These are phyloP conservation scores for Hipparchia semele DNA, from an alignment of 2,888 invertebrate species.

Conservation along the genomic window DNA sequence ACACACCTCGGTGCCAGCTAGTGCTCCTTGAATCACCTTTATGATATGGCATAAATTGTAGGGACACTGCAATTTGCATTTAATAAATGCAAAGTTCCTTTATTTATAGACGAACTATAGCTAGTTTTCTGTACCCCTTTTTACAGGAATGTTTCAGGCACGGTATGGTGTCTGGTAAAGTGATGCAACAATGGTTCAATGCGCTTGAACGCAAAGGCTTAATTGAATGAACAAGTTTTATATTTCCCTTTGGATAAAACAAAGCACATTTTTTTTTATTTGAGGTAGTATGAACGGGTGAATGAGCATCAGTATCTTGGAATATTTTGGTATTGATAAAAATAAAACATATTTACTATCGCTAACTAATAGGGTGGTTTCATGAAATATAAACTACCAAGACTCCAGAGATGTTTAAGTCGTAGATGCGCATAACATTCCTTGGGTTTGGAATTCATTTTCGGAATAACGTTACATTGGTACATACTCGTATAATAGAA, in stretches of 20 bases:
- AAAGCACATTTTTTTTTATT: too few relatives aligned
- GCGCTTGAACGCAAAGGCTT: background rate
- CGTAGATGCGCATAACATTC: background rate
- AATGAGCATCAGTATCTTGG: too few relatives aligned
- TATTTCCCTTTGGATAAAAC: too few relatives aligned
- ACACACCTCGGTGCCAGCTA: slow-evolving; percentile 25
- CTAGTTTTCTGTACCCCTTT: background rate
- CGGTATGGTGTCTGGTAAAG: background rate
- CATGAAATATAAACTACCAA: too few relatives aligned
- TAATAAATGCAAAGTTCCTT: background rate
- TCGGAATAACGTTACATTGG: slow-evolving; percentile 3
- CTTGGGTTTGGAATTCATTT: background rate
- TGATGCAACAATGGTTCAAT: background rate
- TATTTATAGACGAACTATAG: background rate
- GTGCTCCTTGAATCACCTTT: slow-evolving; percentile 17
- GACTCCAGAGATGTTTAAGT: too few relatives aligned
- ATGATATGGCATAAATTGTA: background rate
- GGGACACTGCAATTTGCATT: background rate
- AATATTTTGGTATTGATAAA: too few relatives aligned
- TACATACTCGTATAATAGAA: slow-evolving; percentile 2
- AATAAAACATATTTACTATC: too few relatives aligned
- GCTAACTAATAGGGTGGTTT: too few relatives aligned
- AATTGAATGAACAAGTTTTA: too few relatives aligned
- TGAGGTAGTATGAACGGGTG: too few relatives aligned
- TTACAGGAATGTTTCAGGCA: background rate